A percentile compares a stretch with the other conserved stretches of the same genome.
Evolutionary conservation across 2,888 invertebrate species (phyloP).

Genomic region (Philereme transversata): DNA sequence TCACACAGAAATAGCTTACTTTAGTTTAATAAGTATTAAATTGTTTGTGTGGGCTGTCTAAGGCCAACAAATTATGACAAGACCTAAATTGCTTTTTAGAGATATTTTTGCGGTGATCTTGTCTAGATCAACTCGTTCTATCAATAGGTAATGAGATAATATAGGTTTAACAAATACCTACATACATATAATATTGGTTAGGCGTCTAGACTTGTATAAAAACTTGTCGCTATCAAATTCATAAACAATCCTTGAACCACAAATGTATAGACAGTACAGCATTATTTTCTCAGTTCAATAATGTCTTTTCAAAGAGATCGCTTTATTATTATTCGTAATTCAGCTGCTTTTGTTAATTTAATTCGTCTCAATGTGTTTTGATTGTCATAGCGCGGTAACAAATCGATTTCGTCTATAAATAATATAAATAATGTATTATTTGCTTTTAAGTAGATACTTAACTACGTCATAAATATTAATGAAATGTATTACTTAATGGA

Average conservation of each 20-base stretch:
- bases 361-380: conserved; percentile 16
- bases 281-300: conserved; percentile 4
- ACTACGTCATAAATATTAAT: conserved; percentile 46
- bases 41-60: conserved; percentile 29
- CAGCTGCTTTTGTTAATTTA: conserved; percentile 12
- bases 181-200: conserved; percentile 19
- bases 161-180: conserved; percentile 12
- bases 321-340: conserved; percentile 7
- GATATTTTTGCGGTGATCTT: conserved; percentile 34
- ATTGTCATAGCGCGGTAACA: conserved; percentile 15
- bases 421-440: conserved; percentile 38
- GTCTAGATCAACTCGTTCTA: conserved; percentile 33
- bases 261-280: no score
- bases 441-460: conserved; percentile 32
- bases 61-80: conserved; percentile 29
- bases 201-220: conserved; percentile 22
- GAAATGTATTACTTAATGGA: conserved; percentile 34
- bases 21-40: conserved; percentile 9
- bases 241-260: no score
- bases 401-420: conserved; percentile 33
- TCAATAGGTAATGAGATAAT: conserved; percentile 34
- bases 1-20: conserved; percentile 25
- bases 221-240: conserved; percentile 7
- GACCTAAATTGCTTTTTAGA: conserved; percentile 31
- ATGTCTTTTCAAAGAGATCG: conserved; percentile 5